A percentile compares a stretch with the other conserved stretches of the same genome.
Evolutionary conservation across 2,113 vertebrate species (phyloP).

Genomic region (Cheilinus undulatus): DNA sequence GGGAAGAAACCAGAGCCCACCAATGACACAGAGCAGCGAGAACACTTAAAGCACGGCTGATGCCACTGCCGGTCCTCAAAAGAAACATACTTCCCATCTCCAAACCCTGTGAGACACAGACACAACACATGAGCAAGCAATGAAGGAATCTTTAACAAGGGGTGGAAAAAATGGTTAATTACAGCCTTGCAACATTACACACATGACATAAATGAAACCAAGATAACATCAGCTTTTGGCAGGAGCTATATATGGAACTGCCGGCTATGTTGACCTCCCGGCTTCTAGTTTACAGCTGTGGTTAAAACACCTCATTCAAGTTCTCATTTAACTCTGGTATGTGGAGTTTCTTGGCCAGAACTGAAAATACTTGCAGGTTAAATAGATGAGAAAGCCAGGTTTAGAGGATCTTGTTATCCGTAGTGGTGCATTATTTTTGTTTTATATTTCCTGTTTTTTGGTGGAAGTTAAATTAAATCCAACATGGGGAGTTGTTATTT

Average conservation of each 20-base stretch:
- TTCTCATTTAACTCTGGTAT: conserved; percentile 7
- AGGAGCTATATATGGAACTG: conserved; percentile 2
- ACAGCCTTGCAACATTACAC: conserved; percentile 1
- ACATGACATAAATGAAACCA: conserved; percentile 12
- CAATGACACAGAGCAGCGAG: conserved; percentile 91
- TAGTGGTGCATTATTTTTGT: not conserved
- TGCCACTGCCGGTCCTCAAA: conserved; percentile 98
- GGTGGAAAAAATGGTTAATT: conserved; percentile 24
- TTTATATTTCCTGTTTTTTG: not conserved
- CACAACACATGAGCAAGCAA: conserved; percentile 11
- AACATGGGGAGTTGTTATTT: too few relatives aligned
- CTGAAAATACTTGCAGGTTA: not conserved
- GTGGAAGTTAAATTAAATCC: too few relatives aligned
- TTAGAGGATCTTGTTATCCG: not conserved
- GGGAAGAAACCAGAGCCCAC: conserved; percentile 96
- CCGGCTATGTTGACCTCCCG: conserved; percentile 19
- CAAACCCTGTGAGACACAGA: conserved; percentile 85
- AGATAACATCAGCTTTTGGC: conserved; percentile 40
- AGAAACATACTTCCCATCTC: conserved; percentile 94
- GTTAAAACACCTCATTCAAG: conserved; percentile 7
- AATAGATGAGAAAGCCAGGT: not conserved
- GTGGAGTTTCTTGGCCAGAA: not conserved
- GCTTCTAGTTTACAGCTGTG: conserved; percentile 23
- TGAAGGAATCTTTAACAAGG: not conserved
- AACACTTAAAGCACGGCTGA: conserved; percentile 95